Percentiles rank a stretch among this genome's conserved stretches.
Conservation (phyloP, 2,113 vertebrate genomes). For the Brachypodius melanocephalos region DNA sequence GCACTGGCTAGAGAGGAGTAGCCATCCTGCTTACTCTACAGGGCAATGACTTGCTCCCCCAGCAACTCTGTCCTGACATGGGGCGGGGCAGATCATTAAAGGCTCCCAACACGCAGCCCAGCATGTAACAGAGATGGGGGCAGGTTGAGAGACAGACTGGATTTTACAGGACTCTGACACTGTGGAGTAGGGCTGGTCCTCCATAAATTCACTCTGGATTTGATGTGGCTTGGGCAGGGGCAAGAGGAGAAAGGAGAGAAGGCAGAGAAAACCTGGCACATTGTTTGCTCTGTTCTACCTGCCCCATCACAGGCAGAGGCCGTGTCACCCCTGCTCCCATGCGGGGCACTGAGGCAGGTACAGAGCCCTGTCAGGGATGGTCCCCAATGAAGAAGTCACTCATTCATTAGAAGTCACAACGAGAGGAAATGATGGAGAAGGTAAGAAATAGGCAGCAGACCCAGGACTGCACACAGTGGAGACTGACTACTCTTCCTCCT, state of each 20-base stretch:
- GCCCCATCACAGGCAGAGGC: neutral
- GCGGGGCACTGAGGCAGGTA: conserved; percentile 66
- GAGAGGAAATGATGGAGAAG: neutral
- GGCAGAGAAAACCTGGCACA: neutral
- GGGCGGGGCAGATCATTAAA: neutral
- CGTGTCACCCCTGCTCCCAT: conserved; percentile 50
- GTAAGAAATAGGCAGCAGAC: neutral
- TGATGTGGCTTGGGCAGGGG: neutral
- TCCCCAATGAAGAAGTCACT: neutral
- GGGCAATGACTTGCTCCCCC: neutral
- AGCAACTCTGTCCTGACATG: neutral
- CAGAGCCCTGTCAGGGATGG: conserved; percentile 72
- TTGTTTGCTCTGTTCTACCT: neutral
- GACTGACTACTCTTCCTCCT: neutral
- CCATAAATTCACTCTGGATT: neutral
- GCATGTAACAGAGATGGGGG: neutral
- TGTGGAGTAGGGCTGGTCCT: neutral
- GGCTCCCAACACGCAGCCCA: neutral
- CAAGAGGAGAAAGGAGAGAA: neutral
- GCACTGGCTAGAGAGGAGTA: neutral
- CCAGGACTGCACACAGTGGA: neutral
- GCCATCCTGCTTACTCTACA: neutral
- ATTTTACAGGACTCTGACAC: neutral
- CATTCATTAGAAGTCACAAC: neutral
- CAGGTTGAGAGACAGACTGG: neutral